Base-by-base conservation (phyloP, 2,888 invertebrate species). In the Muscina levida region DNA sequence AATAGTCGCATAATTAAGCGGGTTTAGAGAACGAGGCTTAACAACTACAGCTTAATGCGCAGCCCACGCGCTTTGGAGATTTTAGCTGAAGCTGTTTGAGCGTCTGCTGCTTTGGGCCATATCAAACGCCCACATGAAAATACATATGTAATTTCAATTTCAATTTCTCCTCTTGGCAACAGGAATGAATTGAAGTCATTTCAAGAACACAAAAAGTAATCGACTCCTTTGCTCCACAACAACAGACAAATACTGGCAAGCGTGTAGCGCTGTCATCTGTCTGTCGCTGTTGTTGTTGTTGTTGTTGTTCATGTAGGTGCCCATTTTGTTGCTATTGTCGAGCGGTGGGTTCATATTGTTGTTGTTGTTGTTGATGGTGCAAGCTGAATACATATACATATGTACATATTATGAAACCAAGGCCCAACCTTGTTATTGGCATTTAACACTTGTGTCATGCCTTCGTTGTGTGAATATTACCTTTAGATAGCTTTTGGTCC, bases 401-500 rank as follows among this genome's bases (percentile, higher is more conserved):
- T n/a, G 39, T 5, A 62, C 39, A 39, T 56, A 24, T 70, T 71
- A 57, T 74, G 59, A 53, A 79, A 68, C 68, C 44, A 39, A 65
- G 79, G 67, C 42, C 68, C 72, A 48, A 31, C 59, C 72, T 75
- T 71, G 67, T 79, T 79, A 62, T 31, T 17, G 37, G 17, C 53
- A 73, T 72, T 77, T 73, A 70, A 42, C 66, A 24, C 62, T 62
- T 42, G 42, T 42, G 62, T 42, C 39, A 13, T 19, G 62, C 42
- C 37, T 42, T 37, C 13, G 62, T 4, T 51, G 19, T 51, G 31
- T 51, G 19, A 22, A 42, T 39, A 62, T 62, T 42, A 42, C 39
- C 42, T 62, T 62, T n/a, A 37, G 59, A 59, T 22, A 10, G 39
- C 59, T 17, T 72, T 42, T 37, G n/a, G 13, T 42, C 15, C 42